Evolutionary conservation across 2,113 vertebrate species (phyloP).

Genomic region (Dicaeum eximium): DNA sequence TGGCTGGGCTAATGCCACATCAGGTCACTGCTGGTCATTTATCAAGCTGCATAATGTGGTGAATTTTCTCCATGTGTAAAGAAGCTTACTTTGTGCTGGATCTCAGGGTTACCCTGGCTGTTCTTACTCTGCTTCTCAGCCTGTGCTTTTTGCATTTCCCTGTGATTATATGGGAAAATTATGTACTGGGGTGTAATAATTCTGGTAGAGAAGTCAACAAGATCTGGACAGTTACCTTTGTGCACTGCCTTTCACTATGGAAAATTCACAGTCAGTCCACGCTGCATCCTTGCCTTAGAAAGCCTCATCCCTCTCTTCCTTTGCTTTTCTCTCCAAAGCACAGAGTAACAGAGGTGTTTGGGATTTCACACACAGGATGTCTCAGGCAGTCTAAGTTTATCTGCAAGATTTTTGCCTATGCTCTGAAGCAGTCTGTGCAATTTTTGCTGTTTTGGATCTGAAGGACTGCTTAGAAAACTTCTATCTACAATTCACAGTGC

Average conservation of each 20-base stretch:
- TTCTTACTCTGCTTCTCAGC: not conserved
- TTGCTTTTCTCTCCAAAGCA: not conserved
- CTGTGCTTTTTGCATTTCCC: not conserved
- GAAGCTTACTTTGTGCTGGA: not conserved
- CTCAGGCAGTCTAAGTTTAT: not conserved
- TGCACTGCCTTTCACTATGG: not conserved
- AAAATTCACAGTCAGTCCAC: not conserved
- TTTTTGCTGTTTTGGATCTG: not conserved
- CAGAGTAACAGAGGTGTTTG: not conserved
- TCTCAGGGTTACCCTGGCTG: not conserved
- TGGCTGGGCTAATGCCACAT: not conserved
- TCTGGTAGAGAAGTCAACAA: not conserved
- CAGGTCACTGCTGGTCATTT: not conserved
- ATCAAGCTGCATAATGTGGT: not conserved
- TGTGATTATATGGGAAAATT: not conserved
- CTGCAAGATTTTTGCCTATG: not conserved
- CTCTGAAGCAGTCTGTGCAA: not conserved
- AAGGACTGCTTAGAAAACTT: not conserved
- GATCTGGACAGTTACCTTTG: not conserved
- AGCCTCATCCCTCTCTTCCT: not conserved
- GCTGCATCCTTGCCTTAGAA: not conserved
- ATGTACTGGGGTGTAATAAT: not conserved
- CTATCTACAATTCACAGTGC: fast-evolving
- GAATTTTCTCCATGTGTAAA: not conserved
- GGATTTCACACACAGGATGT: not conserved